Evolutionary conservation across 2,888 invertebrate species (phyloP).

Genomic region (Diadegma fenestrale): DNA sequence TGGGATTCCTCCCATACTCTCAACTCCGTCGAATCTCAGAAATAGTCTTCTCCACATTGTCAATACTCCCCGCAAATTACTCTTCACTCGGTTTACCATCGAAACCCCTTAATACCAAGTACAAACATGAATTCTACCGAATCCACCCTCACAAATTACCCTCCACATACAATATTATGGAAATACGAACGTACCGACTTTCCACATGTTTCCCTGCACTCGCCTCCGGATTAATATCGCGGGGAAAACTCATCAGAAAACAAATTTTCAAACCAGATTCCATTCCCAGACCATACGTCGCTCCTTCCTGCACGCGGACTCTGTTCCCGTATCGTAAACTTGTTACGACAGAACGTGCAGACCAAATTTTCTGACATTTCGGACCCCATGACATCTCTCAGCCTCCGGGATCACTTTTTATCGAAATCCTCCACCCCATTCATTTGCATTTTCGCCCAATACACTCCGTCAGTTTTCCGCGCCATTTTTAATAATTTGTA

Average conservation of each 20-base stretch:
- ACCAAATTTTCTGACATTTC: slow-evolving; percentile 44
- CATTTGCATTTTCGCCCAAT: neutral
- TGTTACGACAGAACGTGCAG: slow-evolving; percentile 41
- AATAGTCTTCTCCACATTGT: slow-evolving; percentile 35
- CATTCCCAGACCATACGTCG: neutral
- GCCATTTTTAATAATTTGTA: too few species aligned
- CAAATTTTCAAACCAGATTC: slow-evolving; percentile 60
- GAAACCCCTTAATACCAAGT: neutral
- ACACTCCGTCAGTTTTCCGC: neutral
- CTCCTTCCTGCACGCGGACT: neutral
- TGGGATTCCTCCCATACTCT: slow-evolving; percentile 27
- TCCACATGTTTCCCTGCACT: neutral
- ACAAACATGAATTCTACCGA: neutral
- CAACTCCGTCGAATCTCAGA: slow-evolving; percentile 43
- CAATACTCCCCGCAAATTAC: neutral
- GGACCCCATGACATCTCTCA: neutral
- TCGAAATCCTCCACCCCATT: neutral
- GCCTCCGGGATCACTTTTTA: neutral
- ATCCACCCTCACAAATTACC: neutral
- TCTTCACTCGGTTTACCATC: neutral
- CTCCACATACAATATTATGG: neutral
- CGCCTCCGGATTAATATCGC: slow-evolving; percentile 7
- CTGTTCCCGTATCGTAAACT: slow-evolving; percentile 50
- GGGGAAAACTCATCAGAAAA: slow-evolving; percentile 57
- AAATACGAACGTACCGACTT: neutral